Evolutionary conservation across 1,140 invertebrate genomes (phyloP).

Genomic region (Plodia interpunctella): DNA sequence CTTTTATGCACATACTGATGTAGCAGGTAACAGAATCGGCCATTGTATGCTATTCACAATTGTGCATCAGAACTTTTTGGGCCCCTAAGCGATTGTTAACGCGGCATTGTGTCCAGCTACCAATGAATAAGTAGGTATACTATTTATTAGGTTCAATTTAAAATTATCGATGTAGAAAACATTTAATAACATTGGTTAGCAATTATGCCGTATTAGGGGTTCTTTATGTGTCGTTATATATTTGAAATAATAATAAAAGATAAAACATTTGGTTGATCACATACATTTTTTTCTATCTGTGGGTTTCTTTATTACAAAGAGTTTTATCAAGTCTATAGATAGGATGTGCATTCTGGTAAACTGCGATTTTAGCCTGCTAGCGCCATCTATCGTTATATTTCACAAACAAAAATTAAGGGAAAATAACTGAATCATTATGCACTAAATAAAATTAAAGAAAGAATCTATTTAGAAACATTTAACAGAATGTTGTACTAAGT

Average conservation of each 20-base stretch:
- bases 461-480: too few relatives aligned
- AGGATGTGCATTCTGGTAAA: slow-evolving; percentile 2
- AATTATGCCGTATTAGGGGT: too few relatives aligned
- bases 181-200: too few relatives aligned
- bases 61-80: slow-evolving; percentile 69
- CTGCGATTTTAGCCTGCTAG: slow-evolving; percentile 21
- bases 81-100: slow-evolving; percentile 65
- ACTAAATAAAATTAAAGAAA: too few relatives aligned
- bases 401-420: not conserved
- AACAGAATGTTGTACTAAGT: too few relatives aligned
- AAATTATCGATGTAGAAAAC: not conserved
- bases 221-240: too few relatives aligned
- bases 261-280: too few relatives aligned
- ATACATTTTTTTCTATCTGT: too few relatives aligned
- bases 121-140: slow-evolving; percentile 35
- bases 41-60: slow-evolving; percentile 72
- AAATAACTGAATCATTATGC: not conserved
- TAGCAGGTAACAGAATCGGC: slow-evolving; percentile 69
- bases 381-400: slow-evolving; percentile 28
- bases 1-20: slow-evolving; percentile 74
- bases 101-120: slow-evolving; percentile 53
- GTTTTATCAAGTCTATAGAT: too few relatives aligned
- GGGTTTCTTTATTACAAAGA: too few relatives aligned
- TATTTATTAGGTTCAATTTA: not conserved
- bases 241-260: too few relatives aligned